A percentile compares a stretch with the other conserved stretches of the same genome.
Evolutionary conservation across 2,888 invertebrate genomes (phyloP).

Genomic region (Bombylius major): DNA sequence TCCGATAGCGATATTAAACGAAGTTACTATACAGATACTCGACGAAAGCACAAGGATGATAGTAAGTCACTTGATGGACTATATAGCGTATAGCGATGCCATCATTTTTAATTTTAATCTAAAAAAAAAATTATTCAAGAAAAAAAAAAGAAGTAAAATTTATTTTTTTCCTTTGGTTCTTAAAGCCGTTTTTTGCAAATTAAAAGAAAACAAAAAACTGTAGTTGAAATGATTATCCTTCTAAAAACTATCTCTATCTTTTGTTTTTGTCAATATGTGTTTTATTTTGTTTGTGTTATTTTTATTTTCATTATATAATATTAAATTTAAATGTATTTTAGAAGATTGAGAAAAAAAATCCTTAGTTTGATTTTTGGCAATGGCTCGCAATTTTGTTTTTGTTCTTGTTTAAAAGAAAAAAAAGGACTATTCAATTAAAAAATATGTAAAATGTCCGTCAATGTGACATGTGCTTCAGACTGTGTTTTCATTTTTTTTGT

Average conservation of each 20-base stretch:
- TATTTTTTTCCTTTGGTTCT: too few relatives aligned
- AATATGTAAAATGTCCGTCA: conserved; percentile 1
- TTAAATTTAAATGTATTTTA: too few relatives aligned
- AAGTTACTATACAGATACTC: conserved; percentile 38
- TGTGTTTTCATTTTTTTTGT: conserved; percentile 2
- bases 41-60: conserved; percentile 51
- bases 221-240: too few relatives aligned
- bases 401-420: neutral
- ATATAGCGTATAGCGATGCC: neutral
- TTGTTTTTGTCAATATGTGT: too few relatives aligned
- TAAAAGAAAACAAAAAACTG: too few relatives aligned
- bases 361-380: conserved; percentile 1
- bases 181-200: too few relatives aligned
- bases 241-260: too few relatives aligned
- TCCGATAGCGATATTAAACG: conserved; percentile 30
- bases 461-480: conserved; percentile 7
- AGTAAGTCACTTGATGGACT: conserved; percentile 41
- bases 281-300: too few relatives aligned
- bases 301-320: too few relatives aligned
- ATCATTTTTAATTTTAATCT: neutral
- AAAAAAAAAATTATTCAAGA: too few relatives aligned
- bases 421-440: neutral
- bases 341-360: too few relatives aligned
- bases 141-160: neutral
- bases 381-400: neutral